Evolutionary conservation across 2,113 vertebrate species (phyloP).

Genomic region (Erythrolamprus reginae): DNA sequence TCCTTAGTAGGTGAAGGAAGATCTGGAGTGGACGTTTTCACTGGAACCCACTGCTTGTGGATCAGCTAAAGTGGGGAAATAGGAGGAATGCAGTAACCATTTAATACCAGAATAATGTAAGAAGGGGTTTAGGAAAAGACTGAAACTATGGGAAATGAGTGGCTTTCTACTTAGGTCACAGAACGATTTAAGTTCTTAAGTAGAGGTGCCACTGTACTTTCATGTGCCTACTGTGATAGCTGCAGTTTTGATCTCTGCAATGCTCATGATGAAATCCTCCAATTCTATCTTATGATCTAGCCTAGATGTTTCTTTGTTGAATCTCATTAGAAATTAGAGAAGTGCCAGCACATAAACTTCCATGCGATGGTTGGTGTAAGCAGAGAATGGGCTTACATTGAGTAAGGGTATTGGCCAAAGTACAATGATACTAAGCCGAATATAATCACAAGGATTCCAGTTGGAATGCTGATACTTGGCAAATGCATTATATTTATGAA

Average conservation of each 20-base stretch:
- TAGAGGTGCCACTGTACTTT: too few relatives aligned
- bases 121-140: background rate
- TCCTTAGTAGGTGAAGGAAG: background rate
- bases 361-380: background rate
- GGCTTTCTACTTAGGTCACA: too few relatives aligned
- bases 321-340: background rate
- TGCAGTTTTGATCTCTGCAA: background rate
- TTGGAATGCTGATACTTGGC: background rate
- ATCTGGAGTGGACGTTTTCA: background rate
- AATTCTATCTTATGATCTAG: background rate
- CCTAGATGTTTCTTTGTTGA: background rate
- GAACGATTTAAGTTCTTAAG: too few relatives aligned
- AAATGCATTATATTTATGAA: background rate
- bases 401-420: background rate
- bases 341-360: background rate
- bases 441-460: background rate
- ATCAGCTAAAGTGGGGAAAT: background rate
- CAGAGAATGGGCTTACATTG: background rate
- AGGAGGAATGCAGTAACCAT: background rate
- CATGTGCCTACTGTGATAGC: background rate
- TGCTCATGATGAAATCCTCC: background rate
- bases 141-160: background rate
- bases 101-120: background rate
- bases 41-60: background rate
- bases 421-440: background rate